Conservation (phyloP, 2,797 vertebrate genomes). For the Clarias fuscus region DNA sequence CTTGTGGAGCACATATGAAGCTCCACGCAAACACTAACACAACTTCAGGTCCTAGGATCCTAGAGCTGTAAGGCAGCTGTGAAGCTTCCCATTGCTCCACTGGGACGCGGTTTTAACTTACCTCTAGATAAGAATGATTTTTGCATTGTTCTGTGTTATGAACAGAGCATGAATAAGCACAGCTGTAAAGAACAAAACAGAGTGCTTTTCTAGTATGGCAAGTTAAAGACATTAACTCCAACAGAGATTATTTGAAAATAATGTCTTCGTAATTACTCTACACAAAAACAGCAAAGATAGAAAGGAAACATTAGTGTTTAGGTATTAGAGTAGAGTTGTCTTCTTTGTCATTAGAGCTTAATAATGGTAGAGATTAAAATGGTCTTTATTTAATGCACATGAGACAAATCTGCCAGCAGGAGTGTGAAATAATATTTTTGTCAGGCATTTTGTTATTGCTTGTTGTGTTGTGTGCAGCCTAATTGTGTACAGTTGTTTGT, state of each 20-base stretch:
- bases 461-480: too few species aligned
- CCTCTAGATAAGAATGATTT: background rate
- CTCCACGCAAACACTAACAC: background rate
- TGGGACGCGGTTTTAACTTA: background rate
- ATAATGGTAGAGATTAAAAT: constrained; percentile 14
- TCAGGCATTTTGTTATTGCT: constrained; percentile 23
- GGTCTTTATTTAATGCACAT: constrained; percentile 26
- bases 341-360: background rate
- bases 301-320: background rate
- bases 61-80: background rate
- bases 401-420: constrained; percentile 23
- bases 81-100: background rate
- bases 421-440: constrained; percentile 45
- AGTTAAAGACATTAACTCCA: background rate
- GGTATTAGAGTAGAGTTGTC: background rate
- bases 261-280: background rate
- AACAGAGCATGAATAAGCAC: background rate
- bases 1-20: background rate
- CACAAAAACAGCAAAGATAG: background rate
- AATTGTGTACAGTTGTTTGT: too few species aligned
- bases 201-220: background rate
- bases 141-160: background rate
- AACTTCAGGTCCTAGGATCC: background rate
- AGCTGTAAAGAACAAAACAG: background rate
- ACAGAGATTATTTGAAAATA: background rate